Conservation (phyloP, 2,797 vertebrate genomes). For the Phoeniculus purpureus region DNA sequence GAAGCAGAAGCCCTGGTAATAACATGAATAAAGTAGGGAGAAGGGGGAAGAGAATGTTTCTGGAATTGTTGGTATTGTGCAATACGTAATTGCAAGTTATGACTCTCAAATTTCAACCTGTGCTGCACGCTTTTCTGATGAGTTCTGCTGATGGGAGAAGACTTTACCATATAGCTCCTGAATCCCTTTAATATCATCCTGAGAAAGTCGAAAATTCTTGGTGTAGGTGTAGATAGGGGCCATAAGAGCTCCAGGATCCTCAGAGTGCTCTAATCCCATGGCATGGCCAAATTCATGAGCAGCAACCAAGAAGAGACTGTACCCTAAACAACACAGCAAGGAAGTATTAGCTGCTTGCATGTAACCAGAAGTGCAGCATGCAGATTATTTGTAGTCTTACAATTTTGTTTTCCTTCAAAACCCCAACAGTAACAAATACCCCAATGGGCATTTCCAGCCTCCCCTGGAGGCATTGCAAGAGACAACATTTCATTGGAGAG, state of each 20-base stretch:
- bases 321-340: slow-evolving; percentile 79
- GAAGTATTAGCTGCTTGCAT: background rate
- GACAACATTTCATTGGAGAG: background rate
- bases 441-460: background rate
- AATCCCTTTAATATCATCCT: slow-evolving; percentile 93
- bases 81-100: background rate
- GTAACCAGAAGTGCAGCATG: background rate
- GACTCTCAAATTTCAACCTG: background rate
- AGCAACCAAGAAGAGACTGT: slow-evolving; percentile 98
- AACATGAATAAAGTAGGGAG: background rate
- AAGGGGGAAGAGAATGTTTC: background rate
- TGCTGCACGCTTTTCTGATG: background rate
- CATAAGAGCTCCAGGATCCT: slow-evolving; percentile 95
- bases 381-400: background rate
- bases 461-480: background rate
- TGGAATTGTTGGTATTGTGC: background rate
- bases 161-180: slow-evolving; percentile 94
- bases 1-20: background rate
- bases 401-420: background rate
- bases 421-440: background rate
- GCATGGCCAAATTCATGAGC: slow-evolving; percentile 98
- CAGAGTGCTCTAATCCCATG: slow-evolving; percentile 94
- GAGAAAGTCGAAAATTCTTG: slow-evolving; percentile 92
- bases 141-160: background rate
- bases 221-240: slow-evolving; percentile 95